phyloP scores from a whole-genome alignment of 2,113 vertebrate genomes.

The Corythornis cristatus region DNA sequence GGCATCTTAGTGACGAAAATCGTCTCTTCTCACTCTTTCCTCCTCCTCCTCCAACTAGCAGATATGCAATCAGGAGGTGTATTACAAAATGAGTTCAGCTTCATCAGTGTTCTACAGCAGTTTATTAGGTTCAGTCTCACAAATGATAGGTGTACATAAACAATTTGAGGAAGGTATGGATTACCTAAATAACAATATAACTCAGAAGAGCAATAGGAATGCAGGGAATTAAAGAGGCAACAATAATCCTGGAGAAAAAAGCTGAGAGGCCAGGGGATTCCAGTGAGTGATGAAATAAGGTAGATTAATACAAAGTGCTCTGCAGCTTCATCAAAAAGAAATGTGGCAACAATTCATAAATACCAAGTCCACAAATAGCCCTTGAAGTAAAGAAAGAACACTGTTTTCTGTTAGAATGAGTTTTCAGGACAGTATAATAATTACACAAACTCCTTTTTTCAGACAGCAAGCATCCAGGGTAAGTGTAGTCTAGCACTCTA shows the following conservation, averaged over 20 bases:
- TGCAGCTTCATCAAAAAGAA: neutral
- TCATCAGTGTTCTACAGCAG: neutral
- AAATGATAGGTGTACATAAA: neutral
- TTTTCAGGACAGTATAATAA: neutral
- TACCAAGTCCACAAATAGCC: neutral
- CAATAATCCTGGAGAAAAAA: neutral
- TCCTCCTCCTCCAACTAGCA: too few relatives aligned
- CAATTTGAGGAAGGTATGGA: neutral
- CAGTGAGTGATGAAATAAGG: neutral
- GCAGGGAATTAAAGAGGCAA: neutral
- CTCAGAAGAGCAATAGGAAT: neutral
- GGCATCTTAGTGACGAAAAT: too few relatives aligned
- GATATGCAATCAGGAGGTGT: neutral
- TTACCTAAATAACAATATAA: neutral
- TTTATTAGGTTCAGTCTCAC: neutral
- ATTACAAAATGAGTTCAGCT: neutral
- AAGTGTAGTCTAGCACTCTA: neutral
- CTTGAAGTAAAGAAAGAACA: neutral
- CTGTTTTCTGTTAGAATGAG: neutral
- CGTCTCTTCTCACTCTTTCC: too few relatives aligned
- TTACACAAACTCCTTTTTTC: neutral
- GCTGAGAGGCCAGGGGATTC: neutral
- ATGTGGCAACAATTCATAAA: neutral
- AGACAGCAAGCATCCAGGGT: neutral
- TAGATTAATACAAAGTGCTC: neutral